These are phyloP conservation scores for Diacarnus erythraeanus DNA, from an alignment of 37 sponge, comb jelly and placozoan genomes.

Conservation along the genomic window DNA sequence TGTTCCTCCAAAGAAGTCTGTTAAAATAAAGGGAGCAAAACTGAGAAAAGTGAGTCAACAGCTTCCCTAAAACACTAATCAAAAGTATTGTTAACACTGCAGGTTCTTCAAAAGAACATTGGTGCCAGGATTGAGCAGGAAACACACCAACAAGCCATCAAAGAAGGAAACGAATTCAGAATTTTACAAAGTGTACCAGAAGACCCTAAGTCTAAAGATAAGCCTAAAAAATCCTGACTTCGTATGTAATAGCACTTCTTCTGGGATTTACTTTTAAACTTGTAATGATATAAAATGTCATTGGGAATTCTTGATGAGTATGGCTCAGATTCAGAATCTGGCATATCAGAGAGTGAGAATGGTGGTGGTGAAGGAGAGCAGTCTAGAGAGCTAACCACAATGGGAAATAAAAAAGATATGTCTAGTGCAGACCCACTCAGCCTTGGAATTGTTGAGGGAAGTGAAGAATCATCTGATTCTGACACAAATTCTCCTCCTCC, in stretches of 20 bases:
- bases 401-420: background rate
- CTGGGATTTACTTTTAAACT: background rate
- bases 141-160: conserved; percentile 26
- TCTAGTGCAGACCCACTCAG: background rate
- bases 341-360: conserved; percentile 9
- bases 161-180: conserved; percentile 42
- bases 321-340: conserved; percentile 30
- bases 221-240: background rate
- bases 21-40: conserved; percentile 18
- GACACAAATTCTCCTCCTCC: background rate
- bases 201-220: background rate
- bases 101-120: conserved; percentile 53
- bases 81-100: background rate
- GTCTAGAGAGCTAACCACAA: background rate
- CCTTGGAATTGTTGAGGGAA: background rate
- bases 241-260: background rate
- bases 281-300: conserved; percentile 3
- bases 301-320: conserved; percentile 46
- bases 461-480: background rate
- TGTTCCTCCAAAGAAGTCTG: conserved; percentile 59
- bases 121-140: conserved; percentile 60
- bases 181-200: conserved; percentile 1
- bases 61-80: background rate
- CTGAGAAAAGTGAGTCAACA: conserved; percentile 38
- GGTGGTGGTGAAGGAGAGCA: background rate